Percentiles rank a stretch among this genome's conserved stretches.
Conservation (phyloP, 37 sponge, comb jelly and placozoan species). For the Geodia barretti region DNA sequence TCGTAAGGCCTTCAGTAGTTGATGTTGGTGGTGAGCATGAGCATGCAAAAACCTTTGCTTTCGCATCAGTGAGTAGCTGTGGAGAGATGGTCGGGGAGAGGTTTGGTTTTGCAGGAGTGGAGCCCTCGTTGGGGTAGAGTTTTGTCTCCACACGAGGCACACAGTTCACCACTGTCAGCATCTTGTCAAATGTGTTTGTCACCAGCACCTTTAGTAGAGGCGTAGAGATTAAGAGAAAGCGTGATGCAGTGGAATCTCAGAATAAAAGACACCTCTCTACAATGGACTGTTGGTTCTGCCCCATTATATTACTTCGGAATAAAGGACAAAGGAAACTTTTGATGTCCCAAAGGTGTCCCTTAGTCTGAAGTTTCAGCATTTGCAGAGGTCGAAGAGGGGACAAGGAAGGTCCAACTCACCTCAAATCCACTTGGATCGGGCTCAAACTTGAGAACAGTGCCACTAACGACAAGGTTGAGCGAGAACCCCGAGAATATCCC, state of each 20-base stretch:
- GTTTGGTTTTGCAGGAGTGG: constrained; percentile 50
- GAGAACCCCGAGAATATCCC: constrained; percentile 82
- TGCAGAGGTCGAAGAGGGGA: too few relatives aligned
- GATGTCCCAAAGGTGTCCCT: too few relatives aligned
- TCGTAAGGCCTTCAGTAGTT: too few relatives aligned
- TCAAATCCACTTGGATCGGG: constrained; percentile 79
- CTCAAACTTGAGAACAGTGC: constrained; percentile 83
- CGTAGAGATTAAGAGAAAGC: not conserved
- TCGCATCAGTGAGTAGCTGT: constrained; percentile 69
- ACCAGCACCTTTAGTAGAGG: constrained; percentile 61
- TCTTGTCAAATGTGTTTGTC: constrained; percentile 86
- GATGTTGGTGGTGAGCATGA: too few relatives aligned
- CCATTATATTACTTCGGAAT: too few relatives aligned
- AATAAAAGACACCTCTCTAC: too few relatives aligned
- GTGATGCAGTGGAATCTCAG: too few relatives aligned
- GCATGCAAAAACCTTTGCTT: constrained; percentile 77
- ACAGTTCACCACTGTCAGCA: constrained; percentile 76
- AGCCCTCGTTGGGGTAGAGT: constrained; percentile 77
- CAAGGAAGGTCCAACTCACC: too few relatives aligned
- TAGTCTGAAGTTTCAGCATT: too few relatives aligned
- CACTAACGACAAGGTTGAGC: constrained; percentile 75
- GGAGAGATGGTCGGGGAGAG: constrained; percentile 80
- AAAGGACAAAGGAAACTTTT: too few relatives aligned
- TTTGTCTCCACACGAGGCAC: constrained; percentile 96
- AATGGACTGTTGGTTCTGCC: too few relatives aligned